Base-by-base conservation (phyloP, 1,140 invertebrate genomes). In the Onthophagus taurus region DNA sequence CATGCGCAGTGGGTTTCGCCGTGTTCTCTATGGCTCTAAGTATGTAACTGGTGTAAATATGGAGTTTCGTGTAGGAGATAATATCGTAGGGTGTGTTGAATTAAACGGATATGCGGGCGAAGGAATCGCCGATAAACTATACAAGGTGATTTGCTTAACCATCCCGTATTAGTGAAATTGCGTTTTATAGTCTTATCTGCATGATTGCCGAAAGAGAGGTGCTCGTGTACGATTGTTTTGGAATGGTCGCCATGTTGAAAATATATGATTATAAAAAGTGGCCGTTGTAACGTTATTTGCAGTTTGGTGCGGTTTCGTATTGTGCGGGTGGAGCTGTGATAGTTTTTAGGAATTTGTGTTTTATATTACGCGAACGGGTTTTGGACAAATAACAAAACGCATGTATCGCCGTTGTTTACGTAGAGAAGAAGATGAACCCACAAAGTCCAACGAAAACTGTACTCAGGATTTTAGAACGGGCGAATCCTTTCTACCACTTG, bases 1-100 rank as follows among this genome's bases (percentile, higher is more conserved):
- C n/a, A n/a, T n/a, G n/a, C n/a, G n/a, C n/a, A n/a, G n/a, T n/a
- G n/a, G n/a, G n/a, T n/a, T n/a, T n/a, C n/a, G n/a, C n/a, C n/a
- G n/a, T n/a, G n/a, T n/a, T n/a, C n/a, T n/a, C n/a, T n/a, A n/a
- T n/a, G n/a, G n/a, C n/a, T n/a, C n/a, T n/a, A 47, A 50, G 44
- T 50, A 50, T 47, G 51, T 55, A 55, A 55, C 49, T 60, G 53
- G 54, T 60, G 58, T 59, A 59, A 64, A 62, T 58, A 64, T 64
- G 61, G 61, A 60, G 55, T 55, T 55, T 44, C 48, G 54, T 43
- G 57, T 57, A 46, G 61, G 54, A 49, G 55, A 58, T 60, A 63
- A 63, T 51, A 60, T 56, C 56, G 50, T 55, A 44, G 50, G 51
- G 47, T 52, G 49, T 54, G 50, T 43, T 48, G 45, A 47, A 24